A percentile compares a stretch with the other conserved stretches of the same genome.
These are phyloP conservation scores for Cordilura impudica DNA, from an alignment of 2,888 invertebrate species.

Conservation along the genomic window DNA sequence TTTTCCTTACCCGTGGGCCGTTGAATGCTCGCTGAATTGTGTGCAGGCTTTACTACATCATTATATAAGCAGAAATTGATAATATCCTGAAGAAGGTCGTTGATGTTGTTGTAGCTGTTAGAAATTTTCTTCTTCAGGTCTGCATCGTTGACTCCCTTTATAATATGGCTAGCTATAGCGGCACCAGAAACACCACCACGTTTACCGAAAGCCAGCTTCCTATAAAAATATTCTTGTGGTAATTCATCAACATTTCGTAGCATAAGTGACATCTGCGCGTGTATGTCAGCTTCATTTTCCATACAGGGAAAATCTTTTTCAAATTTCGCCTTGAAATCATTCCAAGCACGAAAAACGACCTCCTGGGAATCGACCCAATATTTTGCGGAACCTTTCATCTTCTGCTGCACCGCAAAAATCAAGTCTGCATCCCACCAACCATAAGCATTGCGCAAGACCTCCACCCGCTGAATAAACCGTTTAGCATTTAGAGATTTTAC, in stretches of 20 bases:
- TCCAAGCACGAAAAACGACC: conserved; percentile 42
- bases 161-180: conserved; percentile 47
- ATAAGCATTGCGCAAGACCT: conserved; percentile 38
- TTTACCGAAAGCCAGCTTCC: conserved; percentile 47
- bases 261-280: conserved; percentile 43
- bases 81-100: conserved; percentile 45
- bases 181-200: conserved; percentile 40
- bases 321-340: conserved; percentile 24
- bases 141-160: conserved; percentile 52
- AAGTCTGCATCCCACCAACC: not conserved
- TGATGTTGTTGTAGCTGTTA: conserved; percentile 35
- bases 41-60: conserved; percentile 18
- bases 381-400: conserved; percentile 43
- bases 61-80: conserved; percentile 34
- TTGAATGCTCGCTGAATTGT: not conserved
- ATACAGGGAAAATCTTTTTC: conserved; percentile 45
- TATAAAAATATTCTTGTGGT: conserved; percentile 35
- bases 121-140: conserved; percentile 53
- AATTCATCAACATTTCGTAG: conserved; percentile 17
- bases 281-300: conserved; percentile 47
- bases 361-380: conserved; percentile 40
- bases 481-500: conserved; percentile 27
- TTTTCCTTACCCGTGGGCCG: not conserved
- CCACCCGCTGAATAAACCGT: conserved; percentile 29
- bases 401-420: conserved; percentile 49